These are phyloP conservation scores for Caenorhabditis sp. DNA, from an alignment of 2,888 invertebrate genomes.

Conservation along the genomic window DNA sequence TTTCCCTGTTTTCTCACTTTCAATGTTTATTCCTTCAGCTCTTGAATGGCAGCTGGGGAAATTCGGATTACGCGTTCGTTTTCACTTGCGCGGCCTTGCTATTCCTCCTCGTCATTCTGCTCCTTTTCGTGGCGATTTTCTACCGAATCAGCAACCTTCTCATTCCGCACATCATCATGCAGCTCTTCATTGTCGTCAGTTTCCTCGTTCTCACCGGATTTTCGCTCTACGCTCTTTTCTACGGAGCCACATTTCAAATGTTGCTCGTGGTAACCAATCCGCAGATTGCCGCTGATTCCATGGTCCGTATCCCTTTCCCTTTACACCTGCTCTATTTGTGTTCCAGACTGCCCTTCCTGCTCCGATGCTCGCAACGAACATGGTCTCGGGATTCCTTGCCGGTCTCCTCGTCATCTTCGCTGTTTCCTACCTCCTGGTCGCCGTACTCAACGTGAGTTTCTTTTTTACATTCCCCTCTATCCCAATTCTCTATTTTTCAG, in stretches of 20 bases:
- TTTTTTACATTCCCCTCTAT: not conserved
- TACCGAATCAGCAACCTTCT: conserved; percentile 35
- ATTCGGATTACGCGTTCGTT: conserved; percentile 38
- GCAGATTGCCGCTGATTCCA: conserved; percentile 32
- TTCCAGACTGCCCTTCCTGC: conserved; percentile 42
- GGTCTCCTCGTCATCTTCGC: conserved; percentile 42
- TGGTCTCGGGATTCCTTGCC: conserved; percentile 37
- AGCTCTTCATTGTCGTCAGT: conserved; percentile 33
- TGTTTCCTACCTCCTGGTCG: conserved; percentile 21
- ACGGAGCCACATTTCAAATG: conserved; percentile 48
- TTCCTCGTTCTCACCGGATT: conserved; percentile 35
- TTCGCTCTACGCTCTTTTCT: conserved; percentile 49
- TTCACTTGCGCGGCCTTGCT: conserved; percentile 34
- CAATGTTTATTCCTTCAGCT: conserved; percentile 20
- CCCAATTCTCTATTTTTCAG: conserved; percentile 15
- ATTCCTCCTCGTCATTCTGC: conserved; percentile 40
- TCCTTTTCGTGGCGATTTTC: conserved; percentile 51
- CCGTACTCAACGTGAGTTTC: conserved; percentile 47
- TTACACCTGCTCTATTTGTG: too few relatives aligned
- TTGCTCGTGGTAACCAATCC: conserved; percentile 39
- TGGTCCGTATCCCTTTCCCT: too few relatives aligned
- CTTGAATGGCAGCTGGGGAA: conserved; percentile 37
- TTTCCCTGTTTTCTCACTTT: not conserved
- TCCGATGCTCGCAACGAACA: conserved; percentile 37
- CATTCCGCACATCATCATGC: conserved; percentile 57